A percentile compares a stretch with the other conserved stretches of the same genome.
phyloP scores from a whole-genome alignment of 2,888 invertebrate species.

The Caenorhabditis wallacei region DNA sequence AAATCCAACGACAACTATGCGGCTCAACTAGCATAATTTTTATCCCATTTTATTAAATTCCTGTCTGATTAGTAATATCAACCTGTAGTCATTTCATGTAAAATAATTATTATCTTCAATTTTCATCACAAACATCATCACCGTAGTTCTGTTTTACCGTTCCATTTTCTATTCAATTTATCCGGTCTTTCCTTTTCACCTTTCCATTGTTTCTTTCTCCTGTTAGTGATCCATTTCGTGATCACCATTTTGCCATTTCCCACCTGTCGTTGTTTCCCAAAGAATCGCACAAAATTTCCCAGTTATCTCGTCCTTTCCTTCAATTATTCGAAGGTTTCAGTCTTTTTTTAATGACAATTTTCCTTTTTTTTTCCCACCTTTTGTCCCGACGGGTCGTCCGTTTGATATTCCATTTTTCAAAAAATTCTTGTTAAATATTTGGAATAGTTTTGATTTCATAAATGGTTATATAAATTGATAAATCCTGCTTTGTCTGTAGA shows the following conservation, averaged over 20 bases:
- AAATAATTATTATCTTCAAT: slow-evolving; percentile 25
- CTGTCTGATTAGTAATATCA: slow-evolving; percentile 24
- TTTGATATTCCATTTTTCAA: slow-evolving; percentile 22
- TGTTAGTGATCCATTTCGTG: slow-evolving; percentile 36
- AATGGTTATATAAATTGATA: neutral
- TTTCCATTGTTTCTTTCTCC: slow-evolving; percentile 6
- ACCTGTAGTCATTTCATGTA: slow-evolving; percentile 61
- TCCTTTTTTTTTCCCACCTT: slow-evolving; percentile 4
- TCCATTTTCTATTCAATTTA: slow-evolving; percentile 12
- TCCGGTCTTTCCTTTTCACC: slow-evolving; percentile 54
- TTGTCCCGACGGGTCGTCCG: slow-evolving; percentile 18
- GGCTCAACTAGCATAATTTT: slow-evolving; percentile 44
- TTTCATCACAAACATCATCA: slow-evolving; percentile 10
- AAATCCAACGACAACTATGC: slow-evolving; percentile 68
- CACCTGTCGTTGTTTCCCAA: slow-evolving; percentile 41
- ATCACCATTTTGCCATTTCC: slow-evolving; percentile 56
- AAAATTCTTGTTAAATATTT: slow-evolving; percentile 9
- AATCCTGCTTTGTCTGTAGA: no score
- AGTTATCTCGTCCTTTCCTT: slow-evolving; percentile 17
- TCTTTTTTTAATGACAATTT: slow-evolving; percentile 22
- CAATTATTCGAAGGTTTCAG: slow-evolving; percentile 4
- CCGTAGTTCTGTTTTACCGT: neutral
- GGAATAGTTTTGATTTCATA: slow-evolving; percentile 3
- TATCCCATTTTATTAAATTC: neutral
- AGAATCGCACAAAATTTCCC: slow-evolving; percentile 37